Conservation (phyloP, 2,888 invertebrate genomes). For the Metellina segmentata region DNA sequence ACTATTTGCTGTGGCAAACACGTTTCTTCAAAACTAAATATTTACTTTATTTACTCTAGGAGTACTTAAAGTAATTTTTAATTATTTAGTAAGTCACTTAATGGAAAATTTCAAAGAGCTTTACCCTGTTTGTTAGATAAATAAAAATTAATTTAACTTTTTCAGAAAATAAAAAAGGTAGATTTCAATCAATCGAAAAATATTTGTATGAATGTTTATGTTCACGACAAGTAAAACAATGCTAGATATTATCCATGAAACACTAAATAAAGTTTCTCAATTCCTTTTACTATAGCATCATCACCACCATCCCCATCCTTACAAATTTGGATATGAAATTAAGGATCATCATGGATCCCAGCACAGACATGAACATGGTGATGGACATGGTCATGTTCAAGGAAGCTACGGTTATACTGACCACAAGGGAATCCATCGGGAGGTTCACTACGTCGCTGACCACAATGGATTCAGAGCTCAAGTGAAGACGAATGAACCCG, state of each 20-base stretch:
- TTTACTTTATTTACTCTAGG: too few species aligned
- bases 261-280: background rate
- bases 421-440: slow-evolving; percentile 5
- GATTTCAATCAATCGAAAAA: background rate
- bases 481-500: too few species aligned
- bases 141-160: background rate
- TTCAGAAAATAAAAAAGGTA: background rate
- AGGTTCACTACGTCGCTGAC: background rate
- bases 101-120: background rate
- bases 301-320: slow-evolving; percentile 19
- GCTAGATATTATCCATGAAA: background rate
- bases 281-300: background rate
- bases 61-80: too few species aligned
- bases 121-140: background rate
- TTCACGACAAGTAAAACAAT: background rate
- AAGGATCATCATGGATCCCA: background rate
- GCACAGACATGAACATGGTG: too few species aligned
- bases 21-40: too few species aligned
- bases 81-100: background rate
- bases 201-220: background rate
- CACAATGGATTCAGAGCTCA: too few species aligned
- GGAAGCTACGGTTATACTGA: slow-evolving; percentile 6
- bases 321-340: slow-evolving; percentile 32
- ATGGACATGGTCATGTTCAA: too few species aligned
- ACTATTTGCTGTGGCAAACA: too few species aligned